These are phyloP conservation scores for Gasterosteus aculeatus DNA, from an alignment of 2,113 vertebrate genomes.

Conservation along the genomic window DNA sequence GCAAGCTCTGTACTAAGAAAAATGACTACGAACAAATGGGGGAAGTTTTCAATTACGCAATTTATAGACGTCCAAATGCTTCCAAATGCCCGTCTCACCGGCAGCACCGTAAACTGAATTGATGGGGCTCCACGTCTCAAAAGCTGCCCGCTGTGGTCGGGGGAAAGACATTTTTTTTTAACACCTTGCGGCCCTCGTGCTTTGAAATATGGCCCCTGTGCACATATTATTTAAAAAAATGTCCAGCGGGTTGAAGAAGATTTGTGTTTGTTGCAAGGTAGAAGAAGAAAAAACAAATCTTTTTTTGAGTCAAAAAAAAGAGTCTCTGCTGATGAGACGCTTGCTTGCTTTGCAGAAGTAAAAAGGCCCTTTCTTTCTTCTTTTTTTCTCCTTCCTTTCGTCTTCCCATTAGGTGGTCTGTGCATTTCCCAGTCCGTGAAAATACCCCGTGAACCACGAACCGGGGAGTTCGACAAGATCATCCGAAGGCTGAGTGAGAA, in stretches of 20 bases:
- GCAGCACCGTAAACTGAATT: conserved; percentile 64
- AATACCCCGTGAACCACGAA: conserved; percentile 91
- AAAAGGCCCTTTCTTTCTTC: neutral
- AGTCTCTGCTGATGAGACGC: conserved; percentile 4
- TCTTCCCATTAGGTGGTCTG: conserved; percentile 83
- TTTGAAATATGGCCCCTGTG: conserved; percentile 58
- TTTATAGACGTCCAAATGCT: conserved; percentile 49
- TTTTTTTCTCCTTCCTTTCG: conserved; percentile 23
- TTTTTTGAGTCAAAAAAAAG: neutral
- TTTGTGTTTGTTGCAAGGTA: conserved; percentile 29
- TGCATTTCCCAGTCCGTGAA: conserved; percentile 96
- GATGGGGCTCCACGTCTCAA: conserved; percentile 41
- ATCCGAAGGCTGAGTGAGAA: conserved; percentile 91
- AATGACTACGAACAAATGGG: conserved; percentile 35
- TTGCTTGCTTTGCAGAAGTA: neutral
- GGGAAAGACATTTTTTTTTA: conserved; percentile 54
- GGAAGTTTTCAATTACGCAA: conserved; percentile 50
- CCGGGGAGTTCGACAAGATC: conserved; percentile 93
- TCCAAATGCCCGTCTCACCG: conserved; percentile 36
- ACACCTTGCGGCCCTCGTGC: conserved; percentile 46
- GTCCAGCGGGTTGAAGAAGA: conserved; percentile 23
- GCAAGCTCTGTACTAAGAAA: conserved; percentile 17
- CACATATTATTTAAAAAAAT: conserved; percentile 42
- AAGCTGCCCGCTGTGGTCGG: conserved; percentile 47
- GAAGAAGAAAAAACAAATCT: neutral